Base-by-base conservation (phyloP, 2,113 vertebrate genomes). In the Greenwoodochromis staneri region DNA sequence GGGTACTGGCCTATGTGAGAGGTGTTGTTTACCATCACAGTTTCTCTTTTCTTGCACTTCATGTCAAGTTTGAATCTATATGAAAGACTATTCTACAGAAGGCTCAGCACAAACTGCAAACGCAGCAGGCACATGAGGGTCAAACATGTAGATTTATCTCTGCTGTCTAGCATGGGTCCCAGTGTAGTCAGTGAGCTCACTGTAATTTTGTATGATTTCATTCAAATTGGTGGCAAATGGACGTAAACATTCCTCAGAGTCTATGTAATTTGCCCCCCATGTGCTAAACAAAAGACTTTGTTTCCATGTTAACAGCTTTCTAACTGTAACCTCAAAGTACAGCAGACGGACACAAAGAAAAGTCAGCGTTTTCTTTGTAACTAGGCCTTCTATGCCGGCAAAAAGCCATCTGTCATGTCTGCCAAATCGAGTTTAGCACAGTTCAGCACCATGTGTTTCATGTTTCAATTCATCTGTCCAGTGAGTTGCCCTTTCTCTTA, bases 221-320 rank as follows among this genome's bases (percentile, higher is more conserved):
- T 88, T 86, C 27, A 38, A 36, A 82, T 57, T 85, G 12, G 11
- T 87, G 85, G 90, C 53, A 88, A 80, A 87, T 55, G 12, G 57
- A 88, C 40, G 83, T 13, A 78, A 89, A 78, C 89, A 92, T 94
- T 94, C 90, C 85, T 86, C 5, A 8, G 19, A 11, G 61, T 80
- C 42, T 45, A 59, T 87, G 87, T 91, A 90, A 92, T 83, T 13
- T n/a, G 21, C 36, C 91, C 85, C 92, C 83, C 49, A 76, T 54
- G 40, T 51, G 83, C 42, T 83, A 7, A 87, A 86, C 13, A 85
- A 85, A 91, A 90, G 71, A 27, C 21, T 83, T 85, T 63, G 34
- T 80, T n/a, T 36, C 51, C 80, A 78, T 78, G 42, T 78, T 49
- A 31, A 78, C 71, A 76, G 40, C 40, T 47, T 76, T 76, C 40